Percentiles rank a stretch among this genome's conserved stretches.
Conservation (phyloP, 2,797 vertebrate species). For the Sebastes hubbsi region DNA sequence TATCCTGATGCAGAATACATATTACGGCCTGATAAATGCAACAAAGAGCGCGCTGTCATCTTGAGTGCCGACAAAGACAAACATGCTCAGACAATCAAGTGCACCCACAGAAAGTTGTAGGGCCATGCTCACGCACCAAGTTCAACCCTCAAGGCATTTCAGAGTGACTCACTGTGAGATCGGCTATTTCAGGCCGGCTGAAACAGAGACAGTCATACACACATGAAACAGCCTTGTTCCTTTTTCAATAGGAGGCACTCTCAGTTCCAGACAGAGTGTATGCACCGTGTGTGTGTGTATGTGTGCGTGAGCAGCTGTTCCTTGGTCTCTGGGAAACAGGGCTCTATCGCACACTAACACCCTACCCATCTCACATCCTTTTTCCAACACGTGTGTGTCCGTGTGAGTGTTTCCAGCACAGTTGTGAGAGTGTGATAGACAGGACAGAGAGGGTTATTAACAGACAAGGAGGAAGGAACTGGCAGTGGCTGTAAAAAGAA, state of each 20-base stretch:
- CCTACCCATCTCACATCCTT: conserved; percentile 69
- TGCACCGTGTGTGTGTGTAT: conserved; percentile 11
- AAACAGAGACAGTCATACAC: conserved; percentile 74
- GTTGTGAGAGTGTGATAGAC: conserved; percentile 55
- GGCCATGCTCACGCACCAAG: conserved; percentile 41
- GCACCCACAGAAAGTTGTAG: conserved; percentile 59
- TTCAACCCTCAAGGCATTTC: conserved; percentile 46
- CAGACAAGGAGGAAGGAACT: conserved; percentile 68
- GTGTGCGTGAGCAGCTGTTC: conserved; percentile 71
- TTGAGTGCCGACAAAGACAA: conserved; percentile 44
- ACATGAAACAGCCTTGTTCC: conserved; percentile 71
- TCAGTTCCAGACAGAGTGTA: conserved; percentile 65
- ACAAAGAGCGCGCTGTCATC: conserved; percentile 27
- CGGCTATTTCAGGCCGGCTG: conserved; percentile 72
- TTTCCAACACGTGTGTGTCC: conserved; percentile 58
- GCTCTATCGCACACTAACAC: conserved; percentile 58
- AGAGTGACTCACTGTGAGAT: conserved; percentile 72
- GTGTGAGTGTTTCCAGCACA: conserved; percentile 44
- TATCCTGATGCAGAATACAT: neutral
- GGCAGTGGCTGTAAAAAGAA: conserved; percentile 67
- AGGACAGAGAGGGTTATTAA: conserved; percentile 64
- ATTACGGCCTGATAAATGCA: conserved; percentile 25
- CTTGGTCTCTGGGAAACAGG: conserved; percentile 59
- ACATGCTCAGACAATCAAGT: conserved; percentile 59
- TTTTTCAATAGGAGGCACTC: conserved; percentile 62